Evolutionary conservation across 2,113 vertebrate genomes (phyloP), one percentile per base, ranked within the genome.

Genomic region (Sinocyclocheilus rhinocerous): DNA sequence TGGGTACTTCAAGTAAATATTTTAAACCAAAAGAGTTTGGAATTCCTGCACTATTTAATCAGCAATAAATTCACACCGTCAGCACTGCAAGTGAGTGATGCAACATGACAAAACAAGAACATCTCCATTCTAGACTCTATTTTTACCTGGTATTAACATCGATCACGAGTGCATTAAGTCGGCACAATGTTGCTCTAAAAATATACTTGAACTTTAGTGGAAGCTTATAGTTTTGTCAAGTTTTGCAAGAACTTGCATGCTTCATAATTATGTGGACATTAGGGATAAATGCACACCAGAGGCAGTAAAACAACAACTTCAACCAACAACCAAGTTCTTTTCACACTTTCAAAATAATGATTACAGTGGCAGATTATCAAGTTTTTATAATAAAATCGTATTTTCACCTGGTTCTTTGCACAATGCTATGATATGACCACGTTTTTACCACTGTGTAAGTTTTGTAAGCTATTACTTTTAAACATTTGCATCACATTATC

Each of bases 131-230:
- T 12, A 26, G 24, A 65, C 24, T 26, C n/a, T 63, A 4, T 63
- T 63, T 63, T 63, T n/a, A 26, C 61, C 61, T 26, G 24, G 63
- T 67, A 69, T 69, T 69, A 69, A 8, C 65, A 69, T 65, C 61
- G 10, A 65, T 26, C 3, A 26, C 12, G 2, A 65, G 24, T 26
- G 61, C 61, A 65, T 33, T 29, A 69, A 18, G 15, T 69, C 2
- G 5, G 5, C 5, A 7, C 65, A 16, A 26, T 69, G 5, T 33
- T 63, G n/a, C 9, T 69, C 26, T 33, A 69, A 69, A 33, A 33
- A 69, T 69, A 33, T 5, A 16, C 13, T 29, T 69, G 65, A 33
- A 33, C 6, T 16, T 33, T 33, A 33, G 26, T 33, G 4, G 1
- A 69, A 24, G n/a, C n/a, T 63, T 63, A 4, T 11, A 63, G 61